Percentiles rank a stretch among this genome's conserved stretches.
Evolutionary conservation across 1,140 invertebrate species (phyloP).

Genomic region (Bombus sibiricus): DNA sequence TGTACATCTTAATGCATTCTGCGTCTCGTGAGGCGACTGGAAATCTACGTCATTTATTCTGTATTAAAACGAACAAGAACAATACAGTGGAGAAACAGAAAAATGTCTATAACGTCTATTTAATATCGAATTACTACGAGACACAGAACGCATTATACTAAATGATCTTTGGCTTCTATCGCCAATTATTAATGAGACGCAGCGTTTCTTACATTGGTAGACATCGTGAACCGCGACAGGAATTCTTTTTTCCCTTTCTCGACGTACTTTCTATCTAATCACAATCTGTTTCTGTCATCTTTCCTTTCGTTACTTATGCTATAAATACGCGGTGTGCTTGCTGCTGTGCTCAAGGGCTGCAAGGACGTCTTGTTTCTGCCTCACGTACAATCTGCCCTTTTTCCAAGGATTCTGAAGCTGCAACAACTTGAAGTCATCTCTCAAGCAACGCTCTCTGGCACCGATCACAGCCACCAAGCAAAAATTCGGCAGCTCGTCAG

Average conservation of each 20-base stretch:
- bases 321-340: slow-evolving; percentile 86
- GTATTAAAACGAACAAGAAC: neutral
- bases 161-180: slow-evolving; percentile 39
- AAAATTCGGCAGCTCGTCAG: slow-evolving; percentile 92
- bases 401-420: slow-evolving; percentile 98
- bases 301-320: slow-evolving; percentile 56
- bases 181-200: slow-evolving; percentile 30
- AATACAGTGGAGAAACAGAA: neutral
- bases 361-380: slow-evolving; percentile 93
- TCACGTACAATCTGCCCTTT: slow-evolving; percentile 94
- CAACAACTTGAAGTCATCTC: slow-evolving; percentile 96
- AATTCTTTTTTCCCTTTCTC: neutral
- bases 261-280: neutral
- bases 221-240: neutral
- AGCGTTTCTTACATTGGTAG: neutral
- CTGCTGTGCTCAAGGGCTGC: slow-evolving; percentile 93
- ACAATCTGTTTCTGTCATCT: neutral
- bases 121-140: neutral
- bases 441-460: slow-evolving; percentile 93
- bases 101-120: neutral
- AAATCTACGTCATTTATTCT: neutral
- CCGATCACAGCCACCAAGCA: slow-evolving; percentile 97
- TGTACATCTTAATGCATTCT: slow-evolving; percentile 8
- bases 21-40: neutral
- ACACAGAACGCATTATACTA: slow-evolving; percentile 6